phyloP scores from a whole-genome alignment of 2,797 vertebrate species.

The Tokudaia tokunoshimensis region DNA sequence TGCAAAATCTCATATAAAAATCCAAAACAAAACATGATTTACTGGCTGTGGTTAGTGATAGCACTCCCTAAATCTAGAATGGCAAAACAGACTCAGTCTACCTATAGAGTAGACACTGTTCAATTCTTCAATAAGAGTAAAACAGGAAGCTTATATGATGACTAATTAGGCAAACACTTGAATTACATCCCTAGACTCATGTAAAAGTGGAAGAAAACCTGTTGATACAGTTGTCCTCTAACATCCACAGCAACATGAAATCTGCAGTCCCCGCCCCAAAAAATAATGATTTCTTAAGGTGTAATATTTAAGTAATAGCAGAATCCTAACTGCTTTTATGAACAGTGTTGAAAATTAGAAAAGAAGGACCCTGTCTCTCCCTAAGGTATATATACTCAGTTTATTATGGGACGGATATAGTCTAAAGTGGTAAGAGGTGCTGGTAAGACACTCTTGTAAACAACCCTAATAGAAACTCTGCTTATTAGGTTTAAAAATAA shows the following conservation, averaged over 20 bases:
- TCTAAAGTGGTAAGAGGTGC: not conserved
- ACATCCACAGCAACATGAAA: not conserved
- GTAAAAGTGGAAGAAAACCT: not conserved
- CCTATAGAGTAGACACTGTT: not conserved
- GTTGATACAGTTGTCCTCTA: not conserved
- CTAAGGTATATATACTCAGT: not conserved
- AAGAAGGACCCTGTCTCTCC: not conserved
- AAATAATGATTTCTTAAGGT: not conserved
- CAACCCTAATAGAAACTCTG: not conserved
- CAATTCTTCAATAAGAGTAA: not conserved
- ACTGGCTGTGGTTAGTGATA: not conserved
- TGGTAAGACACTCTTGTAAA: not conserved
- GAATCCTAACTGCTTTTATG: slow-evolving; percentile 30
- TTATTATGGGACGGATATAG: not conserved
- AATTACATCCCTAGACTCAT: not conserved
- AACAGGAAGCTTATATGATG: not conserved
- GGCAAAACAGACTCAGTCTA: not conserved
- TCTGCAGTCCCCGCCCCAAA: not conserved
- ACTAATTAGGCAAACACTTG: not conserved
- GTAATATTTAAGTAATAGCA: not conserved
- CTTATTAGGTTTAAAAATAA: not conserved
- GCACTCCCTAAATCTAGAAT: not conserved
- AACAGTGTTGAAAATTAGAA: not conserved
- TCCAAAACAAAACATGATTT: not conserved
- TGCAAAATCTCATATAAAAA: not conserved